A percentile compares a stretch with the other conserved stretches of the same genome.
Evolutionary conservation across 2,797 vertebrate genomes (phyloP).

Genomic region (Choloepus didactylus): DNA sequence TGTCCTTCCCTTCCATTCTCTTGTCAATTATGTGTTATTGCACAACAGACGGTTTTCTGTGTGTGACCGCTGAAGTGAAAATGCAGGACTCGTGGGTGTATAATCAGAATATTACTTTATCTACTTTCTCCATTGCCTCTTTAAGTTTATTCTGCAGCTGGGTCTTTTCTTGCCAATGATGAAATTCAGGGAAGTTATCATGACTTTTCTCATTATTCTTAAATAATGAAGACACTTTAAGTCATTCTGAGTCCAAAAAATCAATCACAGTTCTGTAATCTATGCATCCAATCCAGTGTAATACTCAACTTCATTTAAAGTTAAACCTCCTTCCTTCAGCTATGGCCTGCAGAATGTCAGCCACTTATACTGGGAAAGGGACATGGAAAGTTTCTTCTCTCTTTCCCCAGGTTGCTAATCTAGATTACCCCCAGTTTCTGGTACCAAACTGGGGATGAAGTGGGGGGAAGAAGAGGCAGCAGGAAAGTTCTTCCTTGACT

Average conservation of each 20-base stretch:
- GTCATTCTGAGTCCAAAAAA: background rate
- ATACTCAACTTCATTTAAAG: background rate
- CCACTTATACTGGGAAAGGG: background rate
- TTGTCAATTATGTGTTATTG: background rate
- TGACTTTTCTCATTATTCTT: slow-evolving; percentile 10
- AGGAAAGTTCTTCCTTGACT: background rate
- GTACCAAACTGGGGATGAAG: background rate
- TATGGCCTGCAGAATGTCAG: background rate
- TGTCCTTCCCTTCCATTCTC: background rate
- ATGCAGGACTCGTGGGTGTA: background rate
- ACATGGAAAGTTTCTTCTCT: background rate
- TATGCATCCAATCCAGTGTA: background rate
- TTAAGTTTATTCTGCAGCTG: background rate
- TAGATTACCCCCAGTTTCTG: background rate
- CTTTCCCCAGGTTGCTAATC: background rate
- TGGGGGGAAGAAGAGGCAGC: background rate
- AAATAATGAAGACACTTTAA: slow-evolving; percentile 30
- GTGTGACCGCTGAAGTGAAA: background rate
- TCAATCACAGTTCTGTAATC: slow-evolving; percentile 13
- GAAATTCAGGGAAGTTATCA: background rate
- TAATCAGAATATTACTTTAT: slow-evolving; percentile 44
- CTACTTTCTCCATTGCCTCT: slow-evolving; percentile 2
- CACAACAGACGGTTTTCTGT: background rate
- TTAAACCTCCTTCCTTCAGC: background rate
- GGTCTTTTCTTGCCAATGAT: slow-evolving; percentile 28